Conservation (phyloP, 1,140 invertebrate genomes). For the Batillaria attramentaria region DNA sequence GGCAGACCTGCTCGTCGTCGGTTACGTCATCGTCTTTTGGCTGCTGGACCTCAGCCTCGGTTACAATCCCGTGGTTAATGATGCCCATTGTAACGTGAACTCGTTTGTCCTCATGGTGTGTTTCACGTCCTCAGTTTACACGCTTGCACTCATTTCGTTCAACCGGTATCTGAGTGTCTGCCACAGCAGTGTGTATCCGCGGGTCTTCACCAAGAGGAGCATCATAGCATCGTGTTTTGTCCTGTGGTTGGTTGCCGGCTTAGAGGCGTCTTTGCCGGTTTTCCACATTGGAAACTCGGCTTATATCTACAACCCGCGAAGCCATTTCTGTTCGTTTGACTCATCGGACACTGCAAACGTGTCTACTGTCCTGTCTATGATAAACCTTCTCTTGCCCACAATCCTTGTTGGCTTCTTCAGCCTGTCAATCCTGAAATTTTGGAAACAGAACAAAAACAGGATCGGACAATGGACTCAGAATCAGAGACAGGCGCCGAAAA, state of each 20-base stretch:
- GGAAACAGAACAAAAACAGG: slow-evolving; percentile 3
- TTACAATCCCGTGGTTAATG: slow-evolving; percentile 28
- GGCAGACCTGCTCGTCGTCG: slow-evolving; percentile 74
- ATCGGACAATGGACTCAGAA: slow-evolving; percentile 9
- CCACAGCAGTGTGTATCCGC: neutral
- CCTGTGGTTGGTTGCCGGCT: neutral
- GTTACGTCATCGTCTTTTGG: slow-evolving; percentile 86
- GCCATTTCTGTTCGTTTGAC: neutral
- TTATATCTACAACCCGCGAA: neutral
- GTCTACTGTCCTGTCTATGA: neutral
- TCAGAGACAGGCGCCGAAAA: neutral
- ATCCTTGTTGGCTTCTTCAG: slow-evolving; percentile 18
- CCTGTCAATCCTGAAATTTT: slow-evolving; percentile 9
- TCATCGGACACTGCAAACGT: neutral
- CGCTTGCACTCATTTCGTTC: slow-evolving; percentile 35
- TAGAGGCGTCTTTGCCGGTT: neutral
- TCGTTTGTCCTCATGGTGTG: slow-evolving; percentile 25
- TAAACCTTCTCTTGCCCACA: slow-evolving; percentile 13
- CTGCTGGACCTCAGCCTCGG: slow-evolving; percentile 28
- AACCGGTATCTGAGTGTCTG: slow-evolving; percentile 45
- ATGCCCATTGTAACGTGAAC: slow-evolving; percentile 32
- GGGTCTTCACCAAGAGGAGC: neutral
- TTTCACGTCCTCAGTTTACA: slow-evolving; percentile 72
- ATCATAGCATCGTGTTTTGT: neutral
- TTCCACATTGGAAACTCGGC: neutral